Evolutionary conservation across 23 tunicate genomes (phyloP), one percentile per base, ranked within the genome.

Genomic region (Styela plicata): DNA sequence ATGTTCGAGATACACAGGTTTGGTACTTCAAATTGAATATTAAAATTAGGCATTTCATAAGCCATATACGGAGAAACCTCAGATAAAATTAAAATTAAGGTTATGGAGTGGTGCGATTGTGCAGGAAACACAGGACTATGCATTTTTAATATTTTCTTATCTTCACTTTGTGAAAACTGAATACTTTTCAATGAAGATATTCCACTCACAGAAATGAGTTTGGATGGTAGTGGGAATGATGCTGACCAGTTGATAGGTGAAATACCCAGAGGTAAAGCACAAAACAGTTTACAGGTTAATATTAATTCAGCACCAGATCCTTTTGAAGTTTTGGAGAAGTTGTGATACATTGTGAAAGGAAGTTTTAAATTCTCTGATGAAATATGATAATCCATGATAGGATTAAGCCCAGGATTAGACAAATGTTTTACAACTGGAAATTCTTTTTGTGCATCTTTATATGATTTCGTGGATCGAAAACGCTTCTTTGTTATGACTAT

Each of bases 21-120:
- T n/a, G 81, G 66, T 24, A 76, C 37, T n/a, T 76, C 81, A 44
- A 36, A 76, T 24, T 53, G 23, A 24, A 76, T 44, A 76, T 76
- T 76, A 26, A 76, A 44, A 53, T 44, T 21, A 24, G 66, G 66
- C 66, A 76, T 53, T 76, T 76, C 63, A 53, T 76, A 76, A 22
- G 21, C 37, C 66, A 53, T 76, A 29, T 18, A 44, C 27, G 81
- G 66, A 18, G 27, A 24, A 21, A 44, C 13, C 23, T 76, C 81
- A 25, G 81, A 76, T 21, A 76, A 57, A 13, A 76, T 24, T 57
- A 76, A 27, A 53, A 44, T 53, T 25, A 76, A 24, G 5, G 64
- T 1, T 17, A 76, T 44, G 81, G 81, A 76, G 37, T 76, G 81
- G n/a, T 76, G 81, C 18, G 81, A 76, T 27, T 76, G 81, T 17